Base-by-base conservation (phyloP, 1,140 invertebrate species). In the Trichonephila inaurata region DNA sequence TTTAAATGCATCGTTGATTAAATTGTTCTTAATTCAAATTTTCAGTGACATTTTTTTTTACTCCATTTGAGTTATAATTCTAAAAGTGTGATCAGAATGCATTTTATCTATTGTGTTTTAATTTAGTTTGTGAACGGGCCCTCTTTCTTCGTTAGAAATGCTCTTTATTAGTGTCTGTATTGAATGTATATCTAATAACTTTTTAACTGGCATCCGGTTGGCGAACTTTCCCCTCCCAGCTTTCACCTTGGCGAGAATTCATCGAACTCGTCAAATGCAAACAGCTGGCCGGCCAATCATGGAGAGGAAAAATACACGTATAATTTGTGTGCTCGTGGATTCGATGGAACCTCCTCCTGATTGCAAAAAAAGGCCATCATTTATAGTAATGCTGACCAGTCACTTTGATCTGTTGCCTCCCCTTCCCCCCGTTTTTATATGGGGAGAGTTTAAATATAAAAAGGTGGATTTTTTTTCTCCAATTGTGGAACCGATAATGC, bases 151-250 rank as follows among this genome's bases (percentile, higher is more conserved):
- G 51, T 51, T 51, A 51, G 51, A 51, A 66, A 66, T 91, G 28
- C 72, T 91, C n/a, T 91, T 91, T 81, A 64, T 85, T 82, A 85
- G 58, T 85, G 62, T 28, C 28, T 16, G 61, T 62, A 85, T 64
- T 72, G 82, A 92, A 92, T 92, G 82, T 92, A 69, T 87, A 83
- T 92, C 19, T 92, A 92, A 92, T 92, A 92, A 86, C 83, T 92
- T 92, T 72, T 85, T 51, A 87, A 86, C 91, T 72, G 60, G 89
- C 82, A 92, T 92, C 91, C 91, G 91, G 91, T 92, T 92, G 66
- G 82, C 86, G 91, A 92, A 92, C 91, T 92, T n/a, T 82, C n/a
- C 64, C 91, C 66, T 58, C 91, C 83, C 82, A 40, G 28, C 58
- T 81, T 91, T 92, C 91, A 92, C 91, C 91, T 92, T 92, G 91